A percentile compares a stretch with the other conserved stretches of the same genome.
Conservation (phyloP, 2,797 vertebrate genomes). For the Mus caroli region DNA sequence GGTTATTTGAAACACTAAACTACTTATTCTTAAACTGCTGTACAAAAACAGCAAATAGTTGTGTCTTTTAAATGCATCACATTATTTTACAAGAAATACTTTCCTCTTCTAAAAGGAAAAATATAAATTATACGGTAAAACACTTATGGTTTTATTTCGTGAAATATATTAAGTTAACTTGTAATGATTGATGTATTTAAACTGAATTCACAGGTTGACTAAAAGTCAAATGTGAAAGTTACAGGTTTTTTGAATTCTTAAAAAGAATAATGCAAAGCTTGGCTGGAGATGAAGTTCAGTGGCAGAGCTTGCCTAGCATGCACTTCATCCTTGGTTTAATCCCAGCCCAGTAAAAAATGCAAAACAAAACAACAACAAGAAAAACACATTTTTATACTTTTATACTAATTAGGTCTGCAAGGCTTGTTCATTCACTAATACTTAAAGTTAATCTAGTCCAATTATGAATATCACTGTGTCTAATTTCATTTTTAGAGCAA, state of each 20-base stretch:
- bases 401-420: constrained; percentile 36
- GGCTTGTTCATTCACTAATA: constrained; percentile 50
- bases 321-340: neutral
- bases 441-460: constrained; percentile 50
- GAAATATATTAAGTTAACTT: constrained; percentile 26
- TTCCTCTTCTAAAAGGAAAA: constrained; percentile 40
- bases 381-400: constrained; percentile 25
- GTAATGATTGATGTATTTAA: constrained; percentile 58
- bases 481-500: constrained; percentile 35
- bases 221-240: constrained; percentile 49
- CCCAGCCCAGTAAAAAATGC: neutral
- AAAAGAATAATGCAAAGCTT: neutral
- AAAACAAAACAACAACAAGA: neutral
- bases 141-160: neutral
- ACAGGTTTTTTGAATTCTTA: constrained; percentile 47
- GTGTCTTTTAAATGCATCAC: neutral
- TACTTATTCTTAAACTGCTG: neutral
- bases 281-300: neutral
- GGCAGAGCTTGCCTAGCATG: neutral
- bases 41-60: constrained; percentile 37
- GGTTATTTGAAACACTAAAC: constrained; percentile 53
- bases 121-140: constrained; percentile 55
- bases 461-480: constrained; percentile 40
- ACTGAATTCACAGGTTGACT: constrained; percentile 45
- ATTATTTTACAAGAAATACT: constrained; percentile 56